phyloP scores from a whole-genome alignment of 1,140 invertebrate species.

The Dendrolimus punctatus region DNA sequence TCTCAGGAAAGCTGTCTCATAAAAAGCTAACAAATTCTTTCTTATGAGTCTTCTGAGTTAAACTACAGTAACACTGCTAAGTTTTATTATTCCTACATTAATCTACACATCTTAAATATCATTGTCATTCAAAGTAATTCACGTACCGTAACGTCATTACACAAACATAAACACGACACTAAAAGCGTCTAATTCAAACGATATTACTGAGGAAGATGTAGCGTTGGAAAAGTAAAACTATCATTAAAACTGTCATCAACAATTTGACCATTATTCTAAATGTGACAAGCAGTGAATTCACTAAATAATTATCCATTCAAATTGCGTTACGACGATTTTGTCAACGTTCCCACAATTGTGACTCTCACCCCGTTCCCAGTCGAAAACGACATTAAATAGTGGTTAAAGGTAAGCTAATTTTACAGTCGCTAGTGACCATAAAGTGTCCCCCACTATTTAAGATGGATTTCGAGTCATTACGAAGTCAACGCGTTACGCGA shows the following conservation, averaged over 20 bases:
- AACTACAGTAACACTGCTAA: too few species aligned
- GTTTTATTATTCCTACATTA: too few species aligned
- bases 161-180: too few species aligned
- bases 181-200: too few species aligned
- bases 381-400: slow-evolving; percentile 44
- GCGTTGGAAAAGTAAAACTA: background rate
- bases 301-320: slow-evolving; percentile 35
- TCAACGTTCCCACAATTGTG: slow-evolving; percentile 33
- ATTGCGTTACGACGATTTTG: slow-evolving; percentile 21
- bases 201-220: background rate
- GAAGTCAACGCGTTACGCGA: slow-evolving; percentile 31
- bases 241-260: slow-evolving; percentile 1
- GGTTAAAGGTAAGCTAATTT: slow-evolving; percentile 44
- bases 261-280: slow-evolving; percentile 19
- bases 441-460: slow-evolving; percentile 18
- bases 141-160: too few species aligned
- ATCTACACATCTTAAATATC: too few species aligned
- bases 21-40: too few species aligned
- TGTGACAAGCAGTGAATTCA: slow-evolving; percentile 20
- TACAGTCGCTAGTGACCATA: slow-evolving; percentile 25
- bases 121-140: too few species aligned
- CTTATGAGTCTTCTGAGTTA: too few species aligned
- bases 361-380: slow-evolving; percentile 31
- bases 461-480: slow-evolving; percentile 25
- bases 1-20: too few species aligned